phyloP scores from a whole-genome alignment of 1,140 invertebrate genomes.

The Micrasema minimum region DNA sequence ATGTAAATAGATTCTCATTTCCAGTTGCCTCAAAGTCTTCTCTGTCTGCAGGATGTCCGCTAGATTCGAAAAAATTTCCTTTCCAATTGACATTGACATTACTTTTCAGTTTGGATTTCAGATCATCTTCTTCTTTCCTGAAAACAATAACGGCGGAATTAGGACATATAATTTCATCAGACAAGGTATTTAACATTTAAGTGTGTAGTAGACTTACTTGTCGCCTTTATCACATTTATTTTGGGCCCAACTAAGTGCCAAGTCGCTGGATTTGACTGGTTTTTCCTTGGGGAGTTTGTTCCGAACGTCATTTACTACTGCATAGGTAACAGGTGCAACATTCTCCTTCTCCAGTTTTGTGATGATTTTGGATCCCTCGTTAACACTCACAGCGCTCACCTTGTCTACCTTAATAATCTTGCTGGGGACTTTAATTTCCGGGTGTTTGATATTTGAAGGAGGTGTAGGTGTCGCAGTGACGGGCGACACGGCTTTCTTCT shows the following conservation, averaged over 20 bases:
- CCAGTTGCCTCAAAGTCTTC: slow-evolving; percentile 77
- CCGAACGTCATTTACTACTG: slow-evolving; percentile 51
- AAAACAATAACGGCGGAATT: too few species aligned
- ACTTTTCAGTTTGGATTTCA: slow-evolving; percentile 25
- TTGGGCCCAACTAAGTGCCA: slow-evolving; percentile 33
- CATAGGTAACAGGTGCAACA: slow-evolving; percentile 58
- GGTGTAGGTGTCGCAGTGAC: slow-evolving; percentile 24
- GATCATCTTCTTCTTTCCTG: slow-evolving; percentile 37
- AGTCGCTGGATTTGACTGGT: slow-evolving; percentile 4
- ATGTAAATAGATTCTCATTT: slow-evolving; percentile 66
- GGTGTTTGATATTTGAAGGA: slow-evolving; percentile 55
- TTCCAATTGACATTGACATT: slow-evolving; percentile 55
- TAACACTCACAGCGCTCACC: slow-evolving; percentile 4
- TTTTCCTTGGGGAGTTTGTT: slow-evolving; percentile 53
- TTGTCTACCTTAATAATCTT: slow-evolving; percentile 23
- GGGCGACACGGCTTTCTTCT: slow-evolving; percentile 70
- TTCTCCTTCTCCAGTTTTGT: slow-evolving; percentile 64
- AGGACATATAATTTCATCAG: too few species aligned
- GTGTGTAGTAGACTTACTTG: slow-evolving; percentile 56
- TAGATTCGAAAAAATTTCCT: slow-evolving; percentile 69
- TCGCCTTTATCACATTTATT: slow-evolving; percentile 59
- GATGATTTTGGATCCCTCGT: slow-evolving; percentile 38
- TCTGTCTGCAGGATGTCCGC: slow-evolving; percentile 72
- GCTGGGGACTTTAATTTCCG: slow-evolving; percentile 54
- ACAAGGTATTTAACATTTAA: background rate